Evolutionary conservation across 2,888 invertebrate species (phyloP), one percentile per base, ranked within the genome.

Genomic region (Cheilosia pagana): DNA sequence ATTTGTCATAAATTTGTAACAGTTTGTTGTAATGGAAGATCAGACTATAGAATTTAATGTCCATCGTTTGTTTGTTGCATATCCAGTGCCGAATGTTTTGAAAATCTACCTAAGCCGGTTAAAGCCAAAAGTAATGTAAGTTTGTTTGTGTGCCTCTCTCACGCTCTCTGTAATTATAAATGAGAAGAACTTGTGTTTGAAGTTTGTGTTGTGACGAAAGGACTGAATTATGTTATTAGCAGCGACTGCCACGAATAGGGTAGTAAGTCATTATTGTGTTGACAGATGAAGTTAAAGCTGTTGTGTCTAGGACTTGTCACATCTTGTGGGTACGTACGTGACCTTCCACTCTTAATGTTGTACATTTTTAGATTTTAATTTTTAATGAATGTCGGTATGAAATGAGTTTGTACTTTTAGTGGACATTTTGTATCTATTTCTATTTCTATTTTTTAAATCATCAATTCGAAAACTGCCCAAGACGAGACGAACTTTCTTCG

Each of bases 71-170:
- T 39, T 41, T 39, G 39, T 25, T 16, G 52, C 12, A 41, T 65
- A 12, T 65, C n/a, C 23, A 35, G 8, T 63, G 19, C n/a, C n/a
- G 6, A 16, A 7, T 25, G 16, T 65, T 16, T 39, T 48, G 7
- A 62, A 67, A 41, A 25, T 23, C 2, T 67, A 28, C 19, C 25
- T 41, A 0, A 41, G 41, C 7, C 67, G 53, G 14, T 28, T 67
- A 14, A 67, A 67, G 21, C 41, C 41, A 19, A 53, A 53, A 67
- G 35, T 53, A 41, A 25, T 41, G 25, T 25, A 53, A 41, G 35
- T 14, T 3, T 25, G 14, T 39, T 12, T 31, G 8, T 6, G 28
- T 28, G 28, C 2, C 2, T 28, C 8, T 28, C 2, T 12, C 12
- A 12, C 3, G 35, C 12, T 35, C 3, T 35, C 35, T 3, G 35